phyloP scores from a whole-genome alignment of 2,113 vertebrate genomes.

The Cyphomyrus plagiostoma region DNA sequence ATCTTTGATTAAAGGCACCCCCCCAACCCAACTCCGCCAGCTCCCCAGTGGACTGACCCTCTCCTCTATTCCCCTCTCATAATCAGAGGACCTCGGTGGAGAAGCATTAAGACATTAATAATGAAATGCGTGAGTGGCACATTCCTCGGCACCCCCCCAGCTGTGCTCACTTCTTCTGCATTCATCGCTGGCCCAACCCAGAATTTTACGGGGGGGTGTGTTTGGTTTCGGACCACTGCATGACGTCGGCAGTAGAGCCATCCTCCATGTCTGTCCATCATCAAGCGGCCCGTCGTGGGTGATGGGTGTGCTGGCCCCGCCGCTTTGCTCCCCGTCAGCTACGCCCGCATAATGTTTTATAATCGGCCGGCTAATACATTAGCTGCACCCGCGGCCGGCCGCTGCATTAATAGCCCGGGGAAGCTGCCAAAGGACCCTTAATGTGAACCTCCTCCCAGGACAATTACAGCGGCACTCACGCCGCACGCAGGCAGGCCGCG shows the following conservation, averaged over 20 bases:
- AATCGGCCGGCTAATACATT: background rate
- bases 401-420: background rate
- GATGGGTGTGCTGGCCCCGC: background rate
- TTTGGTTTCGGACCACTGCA: background rate
- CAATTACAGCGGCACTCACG: background rate
- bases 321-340: too few relatives aligned
- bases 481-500: background rate
- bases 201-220: background rate
- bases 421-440: background rate
- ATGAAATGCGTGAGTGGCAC: background rate
- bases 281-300: background rate
- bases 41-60: background rate
- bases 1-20: conserved; percentile 9
- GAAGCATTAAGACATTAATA: conserved; percentile 14
- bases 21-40: background rate
- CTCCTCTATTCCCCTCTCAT: background rate
- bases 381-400: background rate
- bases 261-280: background rate
- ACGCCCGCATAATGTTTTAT: background rate
- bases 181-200: background rate
- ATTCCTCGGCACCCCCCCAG: background rate
- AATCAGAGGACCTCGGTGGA: background rate
- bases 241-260: background rate
- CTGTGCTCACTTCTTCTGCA: background rate
- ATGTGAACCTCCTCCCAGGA: background rate